Base-by-base conservation (phyloP, 2,113 vertebrate genomes). In the Suncus etruscus region DNA sequence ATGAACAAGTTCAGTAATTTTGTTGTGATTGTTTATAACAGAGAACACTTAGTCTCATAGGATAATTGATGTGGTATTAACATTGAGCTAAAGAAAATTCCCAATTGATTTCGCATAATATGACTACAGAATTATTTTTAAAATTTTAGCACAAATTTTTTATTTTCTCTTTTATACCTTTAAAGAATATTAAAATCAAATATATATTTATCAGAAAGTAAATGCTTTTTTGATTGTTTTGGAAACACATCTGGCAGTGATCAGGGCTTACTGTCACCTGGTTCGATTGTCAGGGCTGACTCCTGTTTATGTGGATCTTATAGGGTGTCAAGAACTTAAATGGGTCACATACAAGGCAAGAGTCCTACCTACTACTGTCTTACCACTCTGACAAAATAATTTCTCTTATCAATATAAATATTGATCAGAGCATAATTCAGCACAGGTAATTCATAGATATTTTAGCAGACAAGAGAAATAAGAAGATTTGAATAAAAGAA, bases 11-110 rank as follows among this genome's bases (percentile, higher is more conserved):
- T 82, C 51, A 86, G 20, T 48, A 74, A 83, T 72, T 81, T 92
- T 80, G 18, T 2, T 82, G 51, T 83, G 14, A 76, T 89, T 86
- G 47, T 75, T 88, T 94, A 91, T 89, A 45, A 88, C 48, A 90
- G 45, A 65, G 50, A 25, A 86, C 32, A 31, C n/a, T 78, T 61
- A 83, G 47, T 2, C n/a, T 78, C 32, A 25, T 77, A 32, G 31
- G 25, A 39, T 69, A 93, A 94, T 6, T 24, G 32, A 18, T 48
- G 24, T 90, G 16, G 25, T n/a, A 61, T 47, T n/a, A 63, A 74
- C 54, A 9, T 54, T 79, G 73, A 93, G 83, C 32, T 54, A 51
- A 95, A 78, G 18, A 32, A 90, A 77, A 11, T 79, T 87, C 20
- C 50, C 50, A 66, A 48, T 4, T 83, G 74, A 92, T 31, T 70